Base-by-base conservation (phyloP, 1,140 invertebrate genomes). In the Drosophila arawakana region DNA sequence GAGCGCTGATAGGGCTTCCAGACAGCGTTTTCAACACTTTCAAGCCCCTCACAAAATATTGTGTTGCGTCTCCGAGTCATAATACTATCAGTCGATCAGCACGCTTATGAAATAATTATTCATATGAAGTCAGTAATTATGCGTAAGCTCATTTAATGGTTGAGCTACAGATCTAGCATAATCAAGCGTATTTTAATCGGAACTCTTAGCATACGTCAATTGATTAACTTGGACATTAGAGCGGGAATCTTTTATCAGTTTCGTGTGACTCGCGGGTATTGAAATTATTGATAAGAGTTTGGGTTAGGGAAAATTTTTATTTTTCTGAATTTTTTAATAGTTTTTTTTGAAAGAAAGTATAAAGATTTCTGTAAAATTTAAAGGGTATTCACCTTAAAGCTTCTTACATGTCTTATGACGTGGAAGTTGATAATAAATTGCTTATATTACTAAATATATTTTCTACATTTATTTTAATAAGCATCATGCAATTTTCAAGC, bases 91-190 rank as follows among this genome's bases (percentile, higher is more conserved):
- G 21, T n/a, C 52, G 9, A 18, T 25, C 8, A 57, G 13, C 50
- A 35, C 7, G 21, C 69, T 72, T 58, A 44, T 58, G 52, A 18
- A 66, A 73, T 66, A 18, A 52, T 59, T 55, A 54, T 54, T 15
- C 15, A 11, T 8, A 18, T 35, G 15, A 47, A 18, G 25, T 30
- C 3, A 30, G 25, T 30, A 57, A 35, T 46, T 25, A 34, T 55
- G 58, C 58, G 67, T 70, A 52, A 55, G 25, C 30, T 52, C n/a
- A 25, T 25, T 34, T 11, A 13, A 35, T 54, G 15, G 2, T n/a
- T n/a, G 44, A 13, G 44, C 39, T 41, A 11, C 2, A 41, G 4
- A 30, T 5, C 25, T 2, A 30, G 0, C 25, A 30, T 30, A 30
- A 30, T 21, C 18, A 43, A 55, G 25, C 30, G 34, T 7, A 25